phyloP scores from a whole-genome alignment of 2,888 invertebrate species.

The Cacoxenus indagator region DNA sequence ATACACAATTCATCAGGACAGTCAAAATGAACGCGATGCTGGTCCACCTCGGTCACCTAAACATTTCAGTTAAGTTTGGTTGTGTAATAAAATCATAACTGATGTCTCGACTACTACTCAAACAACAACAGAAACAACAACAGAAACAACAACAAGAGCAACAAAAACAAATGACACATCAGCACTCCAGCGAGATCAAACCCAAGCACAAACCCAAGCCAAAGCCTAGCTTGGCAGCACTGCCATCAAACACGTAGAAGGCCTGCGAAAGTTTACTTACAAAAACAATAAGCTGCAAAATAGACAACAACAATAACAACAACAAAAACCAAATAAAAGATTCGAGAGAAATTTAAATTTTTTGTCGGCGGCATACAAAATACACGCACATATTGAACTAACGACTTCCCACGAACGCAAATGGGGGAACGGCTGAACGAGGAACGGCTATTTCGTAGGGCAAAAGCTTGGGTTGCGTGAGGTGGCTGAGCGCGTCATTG shows the following conservation, averaged over 20 bases:
- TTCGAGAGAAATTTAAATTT: not conserved
- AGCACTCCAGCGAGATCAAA: not conserved
- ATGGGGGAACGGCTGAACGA: not conserved
- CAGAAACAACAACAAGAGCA: not conserved
- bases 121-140: not conserved
- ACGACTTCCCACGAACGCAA: slow-evolving; percentile 49
- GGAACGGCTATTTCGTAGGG: not conserved
- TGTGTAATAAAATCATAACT: slow-evolving; percentile 66
- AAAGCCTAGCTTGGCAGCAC: not conserved
- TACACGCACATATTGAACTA: slow-evolving; percentile 63
- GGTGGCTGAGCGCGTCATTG: not conserved
- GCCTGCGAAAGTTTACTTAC: too few species aligned
- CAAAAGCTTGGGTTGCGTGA: not conserved
- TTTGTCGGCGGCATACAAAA: slow-evolving; percentile 13
- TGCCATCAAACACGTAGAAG: slow-evolving; percentile 7
- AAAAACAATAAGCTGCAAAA: too few species aligned
- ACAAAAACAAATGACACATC: not conserved
- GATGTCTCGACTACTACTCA: slow-evolving; percentile 31
- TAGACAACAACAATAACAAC: not conserved
- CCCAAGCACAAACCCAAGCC: not conserved
- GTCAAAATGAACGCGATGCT: slow-evolving; percentile 22
- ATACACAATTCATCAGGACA: slow-evolving; percentile 56
- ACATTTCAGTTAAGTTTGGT: not conserved
- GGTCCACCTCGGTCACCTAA: not conserved
- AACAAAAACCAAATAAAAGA: not conserved